Conservation (phyloP, 2,888 invertebrate genomes). For the Lycophotia porphyrea region DNA sequence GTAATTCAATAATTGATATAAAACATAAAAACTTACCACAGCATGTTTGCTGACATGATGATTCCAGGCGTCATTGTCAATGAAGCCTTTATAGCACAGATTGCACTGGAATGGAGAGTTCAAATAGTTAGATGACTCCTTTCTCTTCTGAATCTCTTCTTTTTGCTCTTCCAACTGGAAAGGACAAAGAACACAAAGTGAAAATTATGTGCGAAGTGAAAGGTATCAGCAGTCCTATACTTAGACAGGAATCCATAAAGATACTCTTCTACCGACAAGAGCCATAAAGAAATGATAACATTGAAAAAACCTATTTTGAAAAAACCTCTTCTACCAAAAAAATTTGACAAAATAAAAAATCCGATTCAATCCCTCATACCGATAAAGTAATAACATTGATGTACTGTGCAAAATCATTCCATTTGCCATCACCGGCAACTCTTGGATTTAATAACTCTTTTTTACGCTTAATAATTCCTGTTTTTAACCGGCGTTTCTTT, state of each 20-base stretch:
- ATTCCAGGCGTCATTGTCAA: slow-evolving; percentile 83
- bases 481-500: slow-evolving; percentile 45
- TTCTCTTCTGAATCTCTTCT: slow-evolving; percentile 81
- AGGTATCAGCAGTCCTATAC: neutral
- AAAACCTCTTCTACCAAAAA: neutral
- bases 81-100: slow-evolving; percentile 85
- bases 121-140: slow-evolving; percentile 80
- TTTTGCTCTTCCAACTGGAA: slow-evolving; percentile 81
- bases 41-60: slow-evolving; percentile 84
- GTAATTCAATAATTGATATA: neutral
- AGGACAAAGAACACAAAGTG: neutral
- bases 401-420: slow-evolving; percentile 63
- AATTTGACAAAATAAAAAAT: neutral
- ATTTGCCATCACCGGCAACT: slow-evolving; percentile 67
- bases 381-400: slow-evolving; percentile 76
- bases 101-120: slow-evolving; percentile 83
- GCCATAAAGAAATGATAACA: neutral
- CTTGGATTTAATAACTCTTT: slow-evolving; percentile 25
- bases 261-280: neutral
- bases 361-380: slow-evolving; percentile 65
- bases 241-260: neutral
- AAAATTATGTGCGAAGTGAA: neutral
- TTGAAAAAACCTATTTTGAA: neutral
- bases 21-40: slow-evolving; percentile 67
- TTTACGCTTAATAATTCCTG: slow-evolving; percentile 52